Evolutionary conservation across 2,113 vertebrate species (phyloP).

Genomic region (Pithys albifrons): DNA sequence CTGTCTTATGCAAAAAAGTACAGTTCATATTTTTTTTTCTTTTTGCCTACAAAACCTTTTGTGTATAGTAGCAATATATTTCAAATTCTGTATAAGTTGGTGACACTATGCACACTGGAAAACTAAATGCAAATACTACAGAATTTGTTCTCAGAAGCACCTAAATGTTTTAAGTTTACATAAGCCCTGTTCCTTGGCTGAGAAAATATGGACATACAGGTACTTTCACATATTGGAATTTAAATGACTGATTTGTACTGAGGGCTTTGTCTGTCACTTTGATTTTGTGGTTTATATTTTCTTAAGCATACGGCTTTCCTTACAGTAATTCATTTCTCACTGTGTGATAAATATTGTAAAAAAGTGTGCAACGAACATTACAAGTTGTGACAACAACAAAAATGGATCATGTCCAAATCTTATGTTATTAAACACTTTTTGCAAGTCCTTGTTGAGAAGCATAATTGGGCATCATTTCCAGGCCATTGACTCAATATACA

Average conservation of each 20-base stretch:
- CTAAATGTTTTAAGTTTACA: background rate
- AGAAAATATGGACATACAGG: background rate
- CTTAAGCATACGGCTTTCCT: constrained; percentile 16
- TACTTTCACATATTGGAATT: background rate
- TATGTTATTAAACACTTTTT: background rate
- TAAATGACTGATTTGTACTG: background rate
- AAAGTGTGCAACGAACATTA: constrained; percentile 40
- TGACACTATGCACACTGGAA: background rate
- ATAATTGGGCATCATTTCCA: background rate
- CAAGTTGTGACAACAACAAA: constrained; percentile 31
- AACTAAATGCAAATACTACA: background rate
- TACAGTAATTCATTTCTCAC: constrained; percentile 8
- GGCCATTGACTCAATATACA: background rate
- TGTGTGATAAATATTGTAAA: constrained; percentile 54
- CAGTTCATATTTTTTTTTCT: background rate
- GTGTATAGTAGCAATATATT: background rate
- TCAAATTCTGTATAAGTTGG: background rate
- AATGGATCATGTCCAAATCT: constrained; percentile 27
- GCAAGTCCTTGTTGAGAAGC: background rate
- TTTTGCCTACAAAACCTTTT: background rate
- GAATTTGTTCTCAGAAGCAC: background rate
- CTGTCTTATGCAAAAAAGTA: background rate
- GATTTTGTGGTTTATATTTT: constrained; percentile 8
- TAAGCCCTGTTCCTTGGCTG: background rate
- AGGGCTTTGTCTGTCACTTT: background rate